Evolutionary conservation across 2,113 vertebrate species (phyloP).

Genomic region (Chaenocephalus aceratus): DNA sequence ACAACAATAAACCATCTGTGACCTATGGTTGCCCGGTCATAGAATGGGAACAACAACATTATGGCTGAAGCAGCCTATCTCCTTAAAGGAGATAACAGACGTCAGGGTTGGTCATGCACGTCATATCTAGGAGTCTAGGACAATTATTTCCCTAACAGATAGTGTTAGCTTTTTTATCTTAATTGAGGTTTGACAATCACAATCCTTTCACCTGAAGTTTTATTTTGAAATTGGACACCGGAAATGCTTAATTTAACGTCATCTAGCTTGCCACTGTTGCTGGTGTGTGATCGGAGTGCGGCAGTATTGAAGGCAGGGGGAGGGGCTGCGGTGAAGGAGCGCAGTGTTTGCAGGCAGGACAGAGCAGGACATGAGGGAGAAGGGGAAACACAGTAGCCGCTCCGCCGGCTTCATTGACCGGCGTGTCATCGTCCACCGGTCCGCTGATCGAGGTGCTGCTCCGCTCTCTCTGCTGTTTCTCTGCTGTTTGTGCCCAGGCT

Average conservation of each 20-base stretch:
- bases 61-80: too few species aligned
- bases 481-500: constrained; percentile 19
- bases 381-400: constrained; percentile 72
- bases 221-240: constrained; percentile 68
- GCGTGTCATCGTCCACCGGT: constrained; percentile 81
- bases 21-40: too few species aligned
- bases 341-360: constrained; percentile 73
- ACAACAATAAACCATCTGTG: too few species aligned
- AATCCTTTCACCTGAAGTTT: not conserved
- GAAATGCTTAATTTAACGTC: constrained; percentile 14
- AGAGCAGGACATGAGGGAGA: constrained; percentile 78
- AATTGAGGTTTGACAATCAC: not conserved
- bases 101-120: too few species aligned
- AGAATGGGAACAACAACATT: too few species aligned
- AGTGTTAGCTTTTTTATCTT: too few species aligned
- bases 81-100: too few species aligned
- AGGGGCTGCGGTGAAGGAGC: constrained; percentile 84
- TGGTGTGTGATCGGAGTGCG: constrained; percentile 72
- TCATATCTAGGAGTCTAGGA: too few species aligned
- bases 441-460: constrained; percentile 78
- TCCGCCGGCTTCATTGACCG: constrained; percentile 74
- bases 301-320: constrained; percentile 76
- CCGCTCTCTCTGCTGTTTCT: constrained; percentile 14
- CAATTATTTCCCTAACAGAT: too few species aligned
- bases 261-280: constrained; percentile 22